phyloP scores from a whole-genome alignment of 2,113 vertebrate species.

The Caranx ignobilis region DNA sequence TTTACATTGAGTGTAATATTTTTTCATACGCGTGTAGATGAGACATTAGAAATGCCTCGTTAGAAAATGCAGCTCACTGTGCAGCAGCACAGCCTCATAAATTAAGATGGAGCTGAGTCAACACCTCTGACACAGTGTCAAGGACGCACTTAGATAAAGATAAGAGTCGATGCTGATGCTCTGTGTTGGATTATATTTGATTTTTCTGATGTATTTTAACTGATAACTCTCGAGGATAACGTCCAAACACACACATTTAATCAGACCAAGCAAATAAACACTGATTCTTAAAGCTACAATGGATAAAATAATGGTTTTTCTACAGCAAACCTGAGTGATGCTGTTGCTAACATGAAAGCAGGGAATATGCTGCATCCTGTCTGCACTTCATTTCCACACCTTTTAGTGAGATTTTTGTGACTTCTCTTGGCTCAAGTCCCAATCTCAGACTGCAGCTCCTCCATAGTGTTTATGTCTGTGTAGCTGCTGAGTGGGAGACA shows the following conservation, averaged over 20 bases:
- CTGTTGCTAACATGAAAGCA: neutral
- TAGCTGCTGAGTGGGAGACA: neutral
- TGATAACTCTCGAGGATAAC: neutral
- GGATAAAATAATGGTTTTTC: neutral
- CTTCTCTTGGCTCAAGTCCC: neutral
- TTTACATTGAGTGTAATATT: neutral
- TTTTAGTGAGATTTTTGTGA: neutral
- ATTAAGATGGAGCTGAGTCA: conserved; percentile 2
- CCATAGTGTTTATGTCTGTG: neutral
- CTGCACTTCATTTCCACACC: neutral
- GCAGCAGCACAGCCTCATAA: conserved; percentile 15
- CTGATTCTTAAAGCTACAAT: neutral
- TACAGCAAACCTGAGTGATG: neutral
- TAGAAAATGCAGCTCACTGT: conserved; percentile 19
- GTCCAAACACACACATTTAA: neutral
- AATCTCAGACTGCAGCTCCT: neutral
- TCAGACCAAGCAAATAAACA: neutral
- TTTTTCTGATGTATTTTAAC: neutral
- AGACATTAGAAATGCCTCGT: conserved; percentile 25
- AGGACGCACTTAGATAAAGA: neutral
- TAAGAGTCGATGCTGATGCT: neutral
- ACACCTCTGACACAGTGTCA: conserved; percentile 19
- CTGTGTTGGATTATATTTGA: conserved; percentile 4
- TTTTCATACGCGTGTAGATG: conserved; percentile 11
- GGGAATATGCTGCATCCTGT: neutral